phyloP scores from a whole-genome alignment of 2,113 vertebrate species.

The Eupsittula cactorum region DNA sequence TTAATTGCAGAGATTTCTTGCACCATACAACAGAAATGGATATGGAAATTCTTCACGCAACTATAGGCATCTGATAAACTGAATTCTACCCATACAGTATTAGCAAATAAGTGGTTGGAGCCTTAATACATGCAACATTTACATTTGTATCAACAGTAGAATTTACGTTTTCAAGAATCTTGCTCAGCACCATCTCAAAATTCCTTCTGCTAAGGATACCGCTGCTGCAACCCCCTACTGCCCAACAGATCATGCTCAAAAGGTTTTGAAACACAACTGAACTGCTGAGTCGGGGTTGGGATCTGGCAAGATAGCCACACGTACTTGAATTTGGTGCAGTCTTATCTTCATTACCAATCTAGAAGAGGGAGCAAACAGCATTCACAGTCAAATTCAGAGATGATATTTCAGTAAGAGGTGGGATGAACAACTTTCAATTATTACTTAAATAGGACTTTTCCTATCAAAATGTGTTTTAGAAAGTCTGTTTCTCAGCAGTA shows the following conservation, averaged over 20 bases:
- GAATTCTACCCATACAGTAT: fast-evolving
- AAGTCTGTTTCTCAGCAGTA: background rate
- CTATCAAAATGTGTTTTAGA: background rate
- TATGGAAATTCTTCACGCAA: background rate
- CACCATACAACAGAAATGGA: background rate
- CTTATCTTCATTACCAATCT: background rate
- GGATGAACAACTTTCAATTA: background rate
- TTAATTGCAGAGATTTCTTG: background rate
- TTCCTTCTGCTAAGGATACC: background rate
- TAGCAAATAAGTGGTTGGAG: background rate
- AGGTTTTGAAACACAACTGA: background rate
- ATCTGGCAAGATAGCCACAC: background rate
- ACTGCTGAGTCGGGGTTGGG: background rate
- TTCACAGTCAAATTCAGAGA: background rate
- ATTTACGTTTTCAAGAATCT: background rate
- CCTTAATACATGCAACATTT: background rate
- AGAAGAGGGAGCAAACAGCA: background rate
- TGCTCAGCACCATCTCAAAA: background rate
- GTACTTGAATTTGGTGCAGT: background rate
- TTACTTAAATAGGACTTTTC: background rate
- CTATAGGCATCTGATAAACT: background rate
- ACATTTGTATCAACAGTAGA: background rate
- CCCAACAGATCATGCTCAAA: background rate
- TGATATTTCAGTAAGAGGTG: background rate
- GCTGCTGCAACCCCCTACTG: background rate